phyloP scores from a whole-genome alignment of 2,888 invertebrate genomes.

The Stomorhina lunata region DNA sequence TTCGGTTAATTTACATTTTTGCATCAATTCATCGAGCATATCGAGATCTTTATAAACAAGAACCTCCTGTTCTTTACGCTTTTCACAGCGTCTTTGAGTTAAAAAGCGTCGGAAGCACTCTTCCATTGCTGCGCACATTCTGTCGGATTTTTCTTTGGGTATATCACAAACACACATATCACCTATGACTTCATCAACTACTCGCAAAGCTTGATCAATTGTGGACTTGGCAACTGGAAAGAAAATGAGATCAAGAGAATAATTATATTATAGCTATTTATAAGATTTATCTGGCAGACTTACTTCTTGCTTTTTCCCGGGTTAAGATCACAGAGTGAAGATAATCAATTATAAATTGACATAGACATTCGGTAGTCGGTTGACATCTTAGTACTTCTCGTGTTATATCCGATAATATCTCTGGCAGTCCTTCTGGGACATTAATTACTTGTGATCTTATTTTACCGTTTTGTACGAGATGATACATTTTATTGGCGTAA shows the following conservation, averaged over 20 bases:
- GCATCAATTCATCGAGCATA: constrained; percentile 75
- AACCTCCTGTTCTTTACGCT: constrained; percentile 68
- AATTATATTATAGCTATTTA: neutral
- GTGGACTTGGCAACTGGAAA: constrained; percentile 72
- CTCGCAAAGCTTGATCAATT: constrained; percentile 72
- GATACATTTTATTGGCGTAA: constrained; percentile 72
- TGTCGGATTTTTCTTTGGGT: constrained; percentile 71
- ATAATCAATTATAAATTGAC: constrained; percentile 86
- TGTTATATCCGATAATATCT: constrained; percentile 87
- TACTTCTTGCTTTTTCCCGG: constrained; percentile 81
- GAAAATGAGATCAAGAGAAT: neutral
- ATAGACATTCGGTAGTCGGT: constrained; percentile 82
- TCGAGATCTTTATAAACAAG: constrained; percentile 73
- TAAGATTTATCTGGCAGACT: neutral
- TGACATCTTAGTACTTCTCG: constrained; percentile 87
- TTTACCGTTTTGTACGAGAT: constrained; percentile 75
- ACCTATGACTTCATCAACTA: constrained; percentile 75
- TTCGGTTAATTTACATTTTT: constrained; percentile 74
- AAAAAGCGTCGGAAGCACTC: constrained; percentile 75
- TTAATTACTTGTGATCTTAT: constrained; percentile 73
- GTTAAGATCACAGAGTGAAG: constrained; percentile 84
- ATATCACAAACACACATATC: constrained; percentile 75
- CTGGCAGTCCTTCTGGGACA: constrained; percentile 85
- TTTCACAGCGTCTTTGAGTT: constrained; percentile 72
- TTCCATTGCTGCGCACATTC: constrained; percentile 74